Percentiles rank a stretch among this genome's conserved stretches.
Evolutionary conservation across 2,797 vertebrate species (phyloP).

Genomic region (Heteromormyrus szaboi): DNA sequence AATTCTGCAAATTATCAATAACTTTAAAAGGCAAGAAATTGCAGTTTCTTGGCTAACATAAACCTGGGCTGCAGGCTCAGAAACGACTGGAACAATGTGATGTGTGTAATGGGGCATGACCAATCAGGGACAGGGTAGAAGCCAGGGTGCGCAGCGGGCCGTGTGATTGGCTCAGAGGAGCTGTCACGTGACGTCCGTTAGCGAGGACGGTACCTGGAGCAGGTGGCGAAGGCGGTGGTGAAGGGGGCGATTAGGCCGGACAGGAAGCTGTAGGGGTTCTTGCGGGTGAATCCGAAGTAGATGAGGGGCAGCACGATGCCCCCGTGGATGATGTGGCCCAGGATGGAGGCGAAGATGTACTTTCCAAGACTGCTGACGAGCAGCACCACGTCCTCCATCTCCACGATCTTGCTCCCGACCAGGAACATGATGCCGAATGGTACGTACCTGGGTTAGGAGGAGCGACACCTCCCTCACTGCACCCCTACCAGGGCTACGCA

Average conservation of each 20-base stretch:
- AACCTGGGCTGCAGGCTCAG: not conserved
- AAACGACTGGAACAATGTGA: not conserved
- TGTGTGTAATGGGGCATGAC: not conserved
- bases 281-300: conserved; percentile 84
- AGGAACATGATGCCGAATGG: conserved; percentile 96
- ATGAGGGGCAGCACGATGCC: conserved; percentile 85
- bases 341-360: conserved; percentile 89
- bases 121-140: not conserved
- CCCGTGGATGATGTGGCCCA: conserved; percentile 93
- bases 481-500: not conserved
- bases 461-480: not conserved
- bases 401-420: conserved; percentile 95
- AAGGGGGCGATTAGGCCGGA: conserved; percentile 89
- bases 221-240: conserved; percentile 93
- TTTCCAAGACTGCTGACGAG: conserved; percentile 93
- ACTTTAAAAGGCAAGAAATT: not conserved
- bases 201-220: conserved; percentile 67
- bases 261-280: conserved; percentile 90
- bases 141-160: not conserved
- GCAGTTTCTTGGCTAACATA: not conserved
- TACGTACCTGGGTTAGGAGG: conserved; percentile 75
- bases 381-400: conserved; percentile 87
- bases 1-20: not conserved
- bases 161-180: not conserved
- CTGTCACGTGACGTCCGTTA: not conserved